phyloP scores from a whole-genome alignment of 2,888 invertebrate genomes.

The Cecidostiba fungosa region DNA sequence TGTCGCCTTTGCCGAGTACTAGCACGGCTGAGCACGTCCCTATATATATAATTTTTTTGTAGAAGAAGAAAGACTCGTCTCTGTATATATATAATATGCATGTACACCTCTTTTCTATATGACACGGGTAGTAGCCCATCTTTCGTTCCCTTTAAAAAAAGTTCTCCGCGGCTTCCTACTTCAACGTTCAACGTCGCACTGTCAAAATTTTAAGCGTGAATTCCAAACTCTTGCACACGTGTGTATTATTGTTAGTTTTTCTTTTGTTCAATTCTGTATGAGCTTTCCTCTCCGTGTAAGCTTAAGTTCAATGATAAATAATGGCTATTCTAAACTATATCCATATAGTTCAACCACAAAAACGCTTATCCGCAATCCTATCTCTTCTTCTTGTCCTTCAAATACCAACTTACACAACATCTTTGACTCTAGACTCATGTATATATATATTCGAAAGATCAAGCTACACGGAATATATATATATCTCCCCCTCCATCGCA shows the following conservation, averaged over 20 bases:
- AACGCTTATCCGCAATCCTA: constrained; percentile 66
- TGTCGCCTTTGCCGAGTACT: constrained; percentile 54
- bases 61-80: constrained; percentile 56
- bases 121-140: constrained; percentile 51
- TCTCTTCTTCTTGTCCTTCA: constrained; percentile 37
- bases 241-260: constrained; percentile 42
- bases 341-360: constrained; percentile 79
- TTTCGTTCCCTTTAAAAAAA: neutral
- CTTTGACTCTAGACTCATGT: constrained; percentile 61
- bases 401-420: constrained; percentile 67
- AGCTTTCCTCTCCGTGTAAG: constrained; percentile 43
- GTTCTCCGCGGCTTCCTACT: constrained; percentile 25
- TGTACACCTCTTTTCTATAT: constrained; percentile 31
- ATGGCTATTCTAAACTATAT: constrained; percentile 77
- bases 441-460: constrained; percentile 66
- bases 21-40: constrained; percentile 56
- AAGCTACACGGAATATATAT: constrained; percentile 59
- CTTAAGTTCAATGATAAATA: constrained; percentile 61
- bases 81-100: constrained; percentile 25
- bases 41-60: constrained; percentile 55
- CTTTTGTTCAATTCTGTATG: constrained; percentile 33
- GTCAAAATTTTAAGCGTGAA: constrained; percentile 68
- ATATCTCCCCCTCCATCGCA: constrained; percentile 31
- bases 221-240: constrained; percentile 66
- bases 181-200: constrained; percentile 63